Conservation (phyloP, 1,140 invertebrate genomes). For the Lethocerus indicus region DNA sequence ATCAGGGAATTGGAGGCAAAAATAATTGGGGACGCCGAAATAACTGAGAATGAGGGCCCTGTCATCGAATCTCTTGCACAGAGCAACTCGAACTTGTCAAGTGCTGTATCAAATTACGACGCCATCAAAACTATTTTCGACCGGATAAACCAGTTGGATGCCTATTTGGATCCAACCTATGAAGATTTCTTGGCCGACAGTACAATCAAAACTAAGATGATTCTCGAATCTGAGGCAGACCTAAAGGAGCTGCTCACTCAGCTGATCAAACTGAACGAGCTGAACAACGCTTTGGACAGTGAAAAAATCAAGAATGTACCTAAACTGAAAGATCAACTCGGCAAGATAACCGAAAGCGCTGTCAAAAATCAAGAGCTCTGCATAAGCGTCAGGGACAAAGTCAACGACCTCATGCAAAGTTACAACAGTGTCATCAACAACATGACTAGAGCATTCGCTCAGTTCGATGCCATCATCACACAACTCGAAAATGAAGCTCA, state of each 20-base stretch:
- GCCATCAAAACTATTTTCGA: conserved; percentile 6
- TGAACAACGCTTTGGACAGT: background rate
- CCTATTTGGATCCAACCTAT: conserved; percentile 8
- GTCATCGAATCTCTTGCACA: conserved; percentile 6
- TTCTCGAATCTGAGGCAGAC: conserved; percentile 9
- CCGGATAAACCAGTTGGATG: conserved; percentile 5
- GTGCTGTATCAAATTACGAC: background rate
- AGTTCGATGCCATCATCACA: background rate
- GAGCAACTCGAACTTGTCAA: background rate
- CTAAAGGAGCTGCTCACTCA: conserved; percentile 2
- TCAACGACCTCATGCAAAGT: background rate
- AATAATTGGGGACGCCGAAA: conserved; percentile 4
- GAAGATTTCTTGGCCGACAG: conserved; percentile 1
- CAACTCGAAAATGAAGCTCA: no score
- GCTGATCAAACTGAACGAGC: conserved; percentile 1
- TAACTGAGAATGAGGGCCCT: conserved; percentile 4
- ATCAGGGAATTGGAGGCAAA: conserved; percentile 9
- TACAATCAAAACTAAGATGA: conserved; percentile 3
- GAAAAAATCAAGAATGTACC: conserved; percentile 10
- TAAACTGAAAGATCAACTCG: conserved; percentile 6
- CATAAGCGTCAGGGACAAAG: background rate
- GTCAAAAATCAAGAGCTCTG: conserved; percentile 1
- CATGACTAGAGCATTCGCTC: background rate
- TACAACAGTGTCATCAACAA: conserved; percentile 1
- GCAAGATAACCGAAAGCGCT: background rate